phyloP scores from a whole-genome alignment of 2,888 invertebrate species.

The Epiblema foenella region DNA sequence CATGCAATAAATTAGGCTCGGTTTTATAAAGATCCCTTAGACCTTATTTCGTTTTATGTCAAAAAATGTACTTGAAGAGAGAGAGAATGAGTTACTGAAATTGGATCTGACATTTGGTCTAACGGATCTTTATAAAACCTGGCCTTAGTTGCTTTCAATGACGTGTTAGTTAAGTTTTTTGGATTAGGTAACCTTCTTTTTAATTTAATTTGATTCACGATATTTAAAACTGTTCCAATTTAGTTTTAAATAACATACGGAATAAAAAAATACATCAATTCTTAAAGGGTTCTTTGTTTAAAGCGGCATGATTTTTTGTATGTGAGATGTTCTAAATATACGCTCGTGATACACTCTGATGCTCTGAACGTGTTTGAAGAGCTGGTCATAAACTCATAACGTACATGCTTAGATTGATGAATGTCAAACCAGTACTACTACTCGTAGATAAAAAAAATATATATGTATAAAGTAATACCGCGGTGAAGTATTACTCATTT shows the following conservation, averaged over 20 bases:
- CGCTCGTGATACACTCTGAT: not conserved
- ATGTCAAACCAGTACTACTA: not conserved
- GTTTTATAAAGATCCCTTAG: no score
- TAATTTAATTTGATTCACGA: not conserved
- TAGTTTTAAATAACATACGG: not conserved
- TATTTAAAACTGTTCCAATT: not conserved
- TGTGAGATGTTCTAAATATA: not conserved
- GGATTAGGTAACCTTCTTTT: not conserved
- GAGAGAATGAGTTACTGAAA: no score
- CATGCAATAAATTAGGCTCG: not conserved
- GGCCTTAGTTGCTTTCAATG: constrained; percentile 1
- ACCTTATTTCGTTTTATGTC: no score
- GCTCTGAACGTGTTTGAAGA: not conserved
- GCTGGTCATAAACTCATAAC: no score
- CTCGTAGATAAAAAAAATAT: not conserved
- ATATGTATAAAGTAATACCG: no score
- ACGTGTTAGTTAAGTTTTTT: not conserved
- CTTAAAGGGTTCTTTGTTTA: not conserved
- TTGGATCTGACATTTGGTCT: no score
- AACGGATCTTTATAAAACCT: no score
- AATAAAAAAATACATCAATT: no score
- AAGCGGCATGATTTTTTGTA: not conserved
- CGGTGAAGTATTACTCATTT: no score
- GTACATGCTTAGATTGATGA: not conserved
- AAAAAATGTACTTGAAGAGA: no score